A percentile compares a stretch with the other conserved stretches of the same genome.
Evolutionary conservation across 1,140 invertebrate species (phyloP).

Genomic region (Drosophila guanche): DNA sequence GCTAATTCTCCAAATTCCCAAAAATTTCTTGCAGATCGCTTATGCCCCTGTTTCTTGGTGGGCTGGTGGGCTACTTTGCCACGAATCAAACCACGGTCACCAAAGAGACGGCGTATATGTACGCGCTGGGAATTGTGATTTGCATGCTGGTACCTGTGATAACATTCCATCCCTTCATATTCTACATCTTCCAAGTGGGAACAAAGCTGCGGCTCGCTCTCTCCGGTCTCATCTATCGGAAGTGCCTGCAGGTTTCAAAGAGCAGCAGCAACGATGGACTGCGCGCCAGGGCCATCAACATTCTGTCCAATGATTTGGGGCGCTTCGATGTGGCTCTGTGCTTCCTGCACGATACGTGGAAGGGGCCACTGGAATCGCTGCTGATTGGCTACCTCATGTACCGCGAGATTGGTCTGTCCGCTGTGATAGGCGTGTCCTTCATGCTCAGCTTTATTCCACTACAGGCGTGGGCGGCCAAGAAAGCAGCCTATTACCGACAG

Average conservation of each 20-base stretch:
- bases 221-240: slow-evolving; percentile 92
- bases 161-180: slow-evolving; percentile 91
- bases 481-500: slow-evolving; percentile 86
- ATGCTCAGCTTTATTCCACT: slow-evolving; percentile 93
- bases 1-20: slow-evolving; percentile 19
- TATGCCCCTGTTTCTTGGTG: slow-evolving; percentile 88
- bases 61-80: slow-evolving; percentile 88
- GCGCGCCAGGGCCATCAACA: slow-evolving; percentile 93
- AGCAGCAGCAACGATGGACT: slow-evolving; percentile 91
- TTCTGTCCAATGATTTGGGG: slow-evolving; percentile 93
- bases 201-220: slow-evolving; percentile 91
- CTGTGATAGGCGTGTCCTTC: slow-evolving; percentile 90
- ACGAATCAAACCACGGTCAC: slow-evolving; percentile 83
- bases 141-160: slow-evolving; percentile 87
- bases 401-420: slow-evolving; percentile 88
- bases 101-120: slow-evolving; percentile 87
- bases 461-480: slow-evolving; percentile 90
- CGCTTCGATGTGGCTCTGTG: slow-evolving; percentile 88
- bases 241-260: slow-evolving; percentile 88
- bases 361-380: slow-evolving; percentile 90
- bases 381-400: slow-evolving; percentile 91
- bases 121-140: slow-evolving; percentile 88
- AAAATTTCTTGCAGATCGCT: slow-evolving; percentile 85
- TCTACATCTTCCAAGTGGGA: slow-evolving; percentile 88
- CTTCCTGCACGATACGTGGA: slow-evolving; percentile 88